Evolutionary conservation across 2,888 invertebrate species (phyloP).

Genomic region (Oxystoma pomonae): DNA sequence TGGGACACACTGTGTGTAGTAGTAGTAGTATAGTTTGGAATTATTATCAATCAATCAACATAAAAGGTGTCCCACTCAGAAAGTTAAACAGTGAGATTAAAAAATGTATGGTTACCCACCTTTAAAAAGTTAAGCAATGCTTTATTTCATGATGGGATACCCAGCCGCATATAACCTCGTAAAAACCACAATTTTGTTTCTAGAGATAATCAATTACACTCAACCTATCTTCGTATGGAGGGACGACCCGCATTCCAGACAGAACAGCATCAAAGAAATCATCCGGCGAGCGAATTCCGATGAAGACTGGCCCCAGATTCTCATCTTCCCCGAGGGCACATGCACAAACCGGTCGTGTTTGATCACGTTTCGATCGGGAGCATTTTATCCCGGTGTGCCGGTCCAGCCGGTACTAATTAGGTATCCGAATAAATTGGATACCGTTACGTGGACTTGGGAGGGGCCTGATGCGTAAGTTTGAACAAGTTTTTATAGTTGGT

Average conservation of each 20-base stretch:
- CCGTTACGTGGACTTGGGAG: conserved; percentile 93
- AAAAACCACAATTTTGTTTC: no score
- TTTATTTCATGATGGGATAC: no score
- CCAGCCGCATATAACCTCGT: no score
- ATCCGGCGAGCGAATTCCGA: conserved; percentile 77
- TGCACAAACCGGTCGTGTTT: conserved; percentile 91
- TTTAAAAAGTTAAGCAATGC: no score
- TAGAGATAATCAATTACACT: conserved; percentile 87
- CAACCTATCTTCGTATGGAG: conserved; percentile 94
- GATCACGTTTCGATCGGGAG: conserved; percentile 87
- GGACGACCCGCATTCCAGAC: conserved; percentile 88
- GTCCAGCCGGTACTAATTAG: conserved; percentile 91
- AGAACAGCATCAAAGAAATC: conserved; percentile 86
- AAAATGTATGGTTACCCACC: no score
- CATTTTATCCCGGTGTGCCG: conserved; percentile 93
- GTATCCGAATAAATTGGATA: conserved; percentile 85
- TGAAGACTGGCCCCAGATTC: conserved; percentile 87
- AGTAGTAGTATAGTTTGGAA: no score
- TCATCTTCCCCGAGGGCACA: conserved; percentile 95
- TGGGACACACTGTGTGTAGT: no score
- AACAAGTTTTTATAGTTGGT: no score
- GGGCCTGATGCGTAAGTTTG: conserved; percentile 88
- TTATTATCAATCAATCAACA: no score
- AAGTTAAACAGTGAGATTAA: no score
- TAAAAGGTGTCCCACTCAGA: no score